Evolutionary conservation across 2,888 invertebrate genomes (phyloP), one percentile per base, ranked within the genome.

Genomic region (Sisyra nigra): DNA sequence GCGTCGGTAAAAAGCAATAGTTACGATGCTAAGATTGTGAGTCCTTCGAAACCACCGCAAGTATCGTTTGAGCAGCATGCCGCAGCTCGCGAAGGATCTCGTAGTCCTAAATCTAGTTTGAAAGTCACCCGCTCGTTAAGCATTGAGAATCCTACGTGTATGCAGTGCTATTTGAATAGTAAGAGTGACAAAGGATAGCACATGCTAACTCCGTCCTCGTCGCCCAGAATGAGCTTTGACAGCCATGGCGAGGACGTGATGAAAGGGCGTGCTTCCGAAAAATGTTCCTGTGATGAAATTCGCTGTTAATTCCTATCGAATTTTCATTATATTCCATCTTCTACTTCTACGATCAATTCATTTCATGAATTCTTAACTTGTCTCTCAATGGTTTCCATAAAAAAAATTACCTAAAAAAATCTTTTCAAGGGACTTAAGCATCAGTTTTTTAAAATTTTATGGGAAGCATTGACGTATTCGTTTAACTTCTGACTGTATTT

Each of bases 101-200:
- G 29, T 10, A 43, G 32, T 31, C 52, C 61, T 1, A 67, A 67
- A 44, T 63, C 58, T 50, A 67, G 59, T 48, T 62, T 66, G 29
- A 67, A 65, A 54, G 66, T 68, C 4, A 62, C 71, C 45, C 68
- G 71, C 40, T 72, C 74, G 10, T 65, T 72, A 53, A 73, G 72
- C 48, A 72, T 80, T 44, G 80, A 80, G 49, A 74, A 76, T 45
- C 76, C 78, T 38, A 78, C 79, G 18, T 81, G 80, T 62, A 78
- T 80, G 51, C 79, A 80, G 55, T 81, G 80, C 56, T 72, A 80
- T 60, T 69, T 80, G 35, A 76, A 78, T 45, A 71, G 71, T 44
- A 74, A 74, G 55, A 66, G 53, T 14, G 61, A 62, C 34, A 60
- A 59, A 45, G 60, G 58, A 61, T 59, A 62, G 59, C 61, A 59